Evolutionary conservation across 2,113 vertebrate genomes (phyloP), one percentile per base, ranked within the genome.

Genomic region (Amblyornis subalaris): DNA sequence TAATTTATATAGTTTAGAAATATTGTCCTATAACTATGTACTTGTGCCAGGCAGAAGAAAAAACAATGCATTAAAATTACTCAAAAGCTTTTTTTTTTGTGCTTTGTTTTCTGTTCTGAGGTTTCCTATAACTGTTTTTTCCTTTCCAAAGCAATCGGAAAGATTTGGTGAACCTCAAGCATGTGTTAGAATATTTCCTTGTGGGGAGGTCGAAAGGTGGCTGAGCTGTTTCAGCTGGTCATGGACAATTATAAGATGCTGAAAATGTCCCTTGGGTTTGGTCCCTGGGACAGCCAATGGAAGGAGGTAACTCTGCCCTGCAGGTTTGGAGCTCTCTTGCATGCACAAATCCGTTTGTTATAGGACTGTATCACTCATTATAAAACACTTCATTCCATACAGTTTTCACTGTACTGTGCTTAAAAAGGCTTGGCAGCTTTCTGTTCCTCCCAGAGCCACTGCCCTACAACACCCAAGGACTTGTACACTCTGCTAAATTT

Each of bases 201-300:
- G 33, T 5, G 9, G 6, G 29, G 18, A 44, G 19, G 9, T 21
- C 0, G 2, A 62, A 36, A 33, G 25, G 51, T 0, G 0, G 53
- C 24, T 4, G 26, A 13, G 9, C 22, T 70, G 12, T 74, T 70
- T 45, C 4, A 5, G 26, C 36, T 50, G 15, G 22, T 14, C 24
- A 17, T 1, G 3, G 45, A 22, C 42, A 42, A 5, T 55, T n/a
- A 6, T 7, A 53, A 18, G 50, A 14, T 44, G 51, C 31, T 77
- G 60, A n/a, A 89, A 74, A 66, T 36, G 26, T 62, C 19, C 29
- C 21, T 65, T 9, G n/a, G 42, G 10, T 53, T 70, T 77, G 67
- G 36, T 28, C 11, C 50, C 25, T 65, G 31, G 55, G 40, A 12
- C 21, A 40, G n/a, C 40, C 36, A 33, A 1, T 14, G 53, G 16